phyloP scores from a whole-genome alignment of 1,140 invertebrate genomes.

The Caerostris darwini region DNA sequence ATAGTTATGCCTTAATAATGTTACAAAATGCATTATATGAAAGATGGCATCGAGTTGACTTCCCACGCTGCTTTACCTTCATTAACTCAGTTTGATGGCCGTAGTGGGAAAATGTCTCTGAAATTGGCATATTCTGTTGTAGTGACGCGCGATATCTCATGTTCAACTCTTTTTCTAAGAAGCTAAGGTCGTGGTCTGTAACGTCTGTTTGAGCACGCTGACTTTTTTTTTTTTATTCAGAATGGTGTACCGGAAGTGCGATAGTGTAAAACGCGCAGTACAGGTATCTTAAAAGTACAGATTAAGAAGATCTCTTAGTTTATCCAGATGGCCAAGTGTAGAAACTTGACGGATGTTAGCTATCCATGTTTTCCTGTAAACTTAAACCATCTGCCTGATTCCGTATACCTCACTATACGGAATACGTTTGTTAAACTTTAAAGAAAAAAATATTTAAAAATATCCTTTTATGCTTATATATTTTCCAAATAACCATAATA shows the following conservation, averaged over 20 bases:
- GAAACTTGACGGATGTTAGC: not conserved
- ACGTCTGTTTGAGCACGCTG: slow-evolving; percentile 34
- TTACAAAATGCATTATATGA: too few species aligned
- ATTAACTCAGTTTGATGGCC: too few species aligned
- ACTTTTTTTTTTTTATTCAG: slow-evolving; percentile 5
- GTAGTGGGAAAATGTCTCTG: not conserved
- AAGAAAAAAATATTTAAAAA: too few species aligned
- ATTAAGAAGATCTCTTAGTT: slow-evolving; percentile 50
- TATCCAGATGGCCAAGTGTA: slow-evolving; percentile 46
- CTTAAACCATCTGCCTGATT: too few species aligned
- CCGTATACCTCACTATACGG: too few species aligned
- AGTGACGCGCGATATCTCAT: not conserved
- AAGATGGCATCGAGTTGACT: too few species aligned
- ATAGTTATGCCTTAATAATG: too few species aligned
- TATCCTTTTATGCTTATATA: too few species aligned
- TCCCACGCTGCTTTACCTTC: too few species aligned
- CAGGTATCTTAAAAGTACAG: slow-evolving; percentile 21
- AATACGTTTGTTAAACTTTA: too few species aligned
- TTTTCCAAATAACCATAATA: too few species aligned
- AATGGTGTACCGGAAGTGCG: slow-evolving; percentile 8
- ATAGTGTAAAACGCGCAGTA: slow-evolving; percentile 51
- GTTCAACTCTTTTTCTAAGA: slow-evolving; percentile 1
- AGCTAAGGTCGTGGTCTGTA: slow-evolving; percentile 29
- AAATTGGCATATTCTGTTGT: not conserved
- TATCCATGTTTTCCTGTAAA: not conserved